phyloP scores from a whole-genome alignment of 2,888 invertebrate genomes.

The Tinea semifulvella region DNA sequence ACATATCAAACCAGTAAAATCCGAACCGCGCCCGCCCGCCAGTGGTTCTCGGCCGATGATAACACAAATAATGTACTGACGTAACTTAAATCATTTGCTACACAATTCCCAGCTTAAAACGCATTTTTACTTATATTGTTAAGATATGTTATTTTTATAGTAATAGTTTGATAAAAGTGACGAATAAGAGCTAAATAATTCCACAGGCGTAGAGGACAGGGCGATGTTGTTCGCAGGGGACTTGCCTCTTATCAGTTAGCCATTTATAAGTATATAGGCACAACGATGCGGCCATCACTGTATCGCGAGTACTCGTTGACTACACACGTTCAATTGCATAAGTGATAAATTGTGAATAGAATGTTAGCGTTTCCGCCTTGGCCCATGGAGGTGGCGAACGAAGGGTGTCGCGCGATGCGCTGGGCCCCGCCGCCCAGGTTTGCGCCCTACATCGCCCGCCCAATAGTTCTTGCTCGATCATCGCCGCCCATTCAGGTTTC shows the following conservation, averaged over 20 bases:
- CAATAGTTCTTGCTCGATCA: conserved; percentile 34
- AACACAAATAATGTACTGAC: conserved; percentile 1
- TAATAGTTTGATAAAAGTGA: background rate
- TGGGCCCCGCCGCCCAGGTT: conserved; percentile 58
- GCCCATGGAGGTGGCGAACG: conserved; percentile 40
- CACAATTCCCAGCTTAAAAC: background rate
- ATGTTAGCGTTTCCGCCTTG: conserved; percentile 62
- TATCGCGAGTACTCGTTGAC: conserved; percentile 30
- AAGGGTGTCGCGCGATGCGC: conserved; percentile 43
- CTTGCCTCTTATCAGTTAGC: conserved; percentile 50
- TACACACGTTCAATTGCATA: background rate
- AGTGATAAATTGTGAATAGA: conserved; percentile 29
- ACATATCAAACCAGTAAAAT: conserved; percentile 65
- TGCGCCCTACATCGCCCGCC: conserved; percentile 50
- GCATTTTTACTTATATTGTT: background rate
- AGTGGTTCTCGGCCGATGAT: conserved; percentile 9
- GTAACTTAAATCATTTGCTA: background rate
- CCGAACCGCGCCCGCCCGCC: conserved; percentile 55
- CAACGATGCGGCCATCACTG: conserved; percentile 44
- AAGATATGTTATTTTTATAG: too few species aligned
- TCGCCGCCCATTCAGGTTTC: conserved; percentile 27
- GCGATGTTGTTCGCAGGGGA: conserved; percentile 51
- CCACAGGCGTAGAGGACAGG: background rate
- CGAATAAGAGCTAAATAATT: conserved; percentile 2
- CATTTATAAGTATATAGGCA: conserved; percentile 60